Conservation (phyloP, 2,888 invertebrate species). For the Perizoma flavofasciatum region DNA sequence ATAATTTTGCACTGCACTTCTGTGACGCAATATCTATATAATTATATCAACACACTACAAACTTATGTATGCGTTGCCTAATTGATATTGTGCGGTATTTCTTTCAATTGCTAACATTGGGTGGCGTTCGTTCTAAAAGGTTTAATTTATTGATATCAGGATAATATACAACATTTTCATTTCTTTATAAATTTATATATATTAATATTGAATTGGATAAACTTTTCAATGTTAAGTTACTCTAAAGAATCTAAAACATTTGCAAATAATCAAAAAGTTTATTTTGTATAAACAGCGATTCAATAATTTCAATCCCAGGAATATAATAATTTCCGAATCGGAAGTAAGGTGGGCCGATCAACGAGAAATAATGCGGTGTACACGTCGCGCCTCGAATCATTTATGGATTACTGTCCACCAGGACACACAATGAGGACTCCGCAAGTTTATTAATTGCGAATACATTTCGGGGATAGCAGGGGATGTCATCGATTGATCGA, state of each 20-base stretch:
- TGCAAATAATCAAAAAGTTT: constrained; percentile 63
- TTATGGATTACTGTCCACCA: constrained; percentile 68
- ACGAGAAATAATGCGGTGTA: constrained; percentile 79
- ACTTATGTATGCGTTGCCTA: constrained; percentile 40
- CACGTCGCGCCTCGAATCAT: constrained; percentile 77
- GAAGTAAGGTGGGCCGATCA: constrained; percentile 79
- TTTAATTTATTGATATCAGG: constrained; percentile 8
- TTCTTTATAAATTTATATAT: too few relatives aligned
- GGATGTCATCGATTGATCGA: constrained; percentile 49
- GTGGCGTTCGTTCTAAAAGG: constrained; percentile 15
- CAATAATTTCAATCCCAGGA: constrained; percentile 70
- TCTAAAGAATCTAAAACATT: constrained; percentile 61
- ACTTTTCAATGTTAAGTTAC: constrained; percentile 51
- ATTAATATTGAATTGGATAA: not conserved
- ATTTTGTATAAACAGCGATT: constrained; percentile 65
- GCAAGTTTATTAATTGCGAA: constrained; percentile 34
- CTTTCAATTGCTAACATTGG: constrained; percentile 24
- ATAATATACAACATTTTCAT: not conserved
- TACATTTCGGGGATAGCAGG: constrained; percentile 64
- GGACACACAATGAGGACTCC: constrained; percentile 29
- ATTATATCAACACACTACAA: constrained; percentile 34
- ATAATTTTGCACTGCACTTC: constrained; percentile 67
- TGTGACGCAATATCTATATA: constrained; percentile 45
- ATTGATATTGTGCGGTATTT: constrained; percentile 42
- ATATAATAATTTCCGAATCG: constrained; percentile 83